phyloP scores from a whole-genome alignment of 2,797 vertebrate species.

The Helostoma temminkii region DNA sequence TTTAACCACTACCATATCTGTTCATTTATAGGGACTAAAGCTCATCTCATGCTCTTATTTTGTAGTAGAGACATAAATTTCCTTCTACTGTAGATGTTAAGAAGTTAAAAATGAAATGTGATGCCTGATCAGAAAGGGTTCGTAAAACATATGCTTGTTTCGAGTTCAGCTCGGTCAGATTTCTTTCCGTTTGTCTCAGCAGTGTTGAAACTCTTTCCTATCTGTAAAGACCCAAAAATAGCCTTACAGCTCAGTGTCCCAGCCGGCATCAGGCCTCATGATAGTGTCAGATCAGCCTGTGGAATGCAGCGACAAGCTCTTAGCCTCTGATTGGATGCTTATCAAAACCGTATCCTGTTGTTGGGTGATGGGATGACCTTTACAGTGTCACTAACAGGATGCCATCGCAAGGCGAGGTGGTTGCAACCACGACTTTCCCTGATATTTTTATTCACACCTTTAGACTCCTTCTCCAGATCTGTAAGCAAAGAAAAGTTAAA shows the following conservation, averaged over 20 bases:
- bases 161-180: constrained; percentile 17
- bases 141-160: neutral
- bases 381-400: constrained; percentile 67
- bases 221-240: constrained; percentile 73
- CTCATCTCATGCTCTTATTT: neutral
- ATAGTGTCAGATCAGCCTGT: constrained; percentile 67
- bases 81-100: no score
- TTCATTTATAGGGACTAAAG: no score
- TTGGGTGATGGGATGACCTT: constrained; percentile 69
- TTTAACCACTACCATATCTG: neutral
- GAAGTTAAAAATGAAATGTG: neutral
- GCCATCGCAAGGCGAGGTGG: constrained; percentile 44
- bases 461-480: neutral
- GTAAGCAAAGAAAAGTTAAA: no score
- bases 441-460: constrained; percentile 46
- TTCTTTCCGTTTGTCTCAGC: constrained; percentile 30
- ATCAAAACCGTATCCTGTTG: constrained; percentile 56
- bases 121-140: neutral
- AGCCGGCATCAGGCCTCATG: constrained; percentile 54
- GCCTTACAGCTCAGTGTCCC: constrained; percentile 40
- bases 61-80: neutral
- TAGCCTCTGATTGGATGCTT: constrained; percentile 74
- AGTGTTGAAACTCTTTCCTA: constrained; percentile 51
- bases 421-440: constrained; percentile 27
- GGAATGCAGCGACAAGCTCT: constrained; percentile 78